Evolutionary conservation across 2,113 vertebrate genomes (phyloP), one percentile per base, ranked within the genome.

Genomic region (Psittacula cyanocephala): DNA sequence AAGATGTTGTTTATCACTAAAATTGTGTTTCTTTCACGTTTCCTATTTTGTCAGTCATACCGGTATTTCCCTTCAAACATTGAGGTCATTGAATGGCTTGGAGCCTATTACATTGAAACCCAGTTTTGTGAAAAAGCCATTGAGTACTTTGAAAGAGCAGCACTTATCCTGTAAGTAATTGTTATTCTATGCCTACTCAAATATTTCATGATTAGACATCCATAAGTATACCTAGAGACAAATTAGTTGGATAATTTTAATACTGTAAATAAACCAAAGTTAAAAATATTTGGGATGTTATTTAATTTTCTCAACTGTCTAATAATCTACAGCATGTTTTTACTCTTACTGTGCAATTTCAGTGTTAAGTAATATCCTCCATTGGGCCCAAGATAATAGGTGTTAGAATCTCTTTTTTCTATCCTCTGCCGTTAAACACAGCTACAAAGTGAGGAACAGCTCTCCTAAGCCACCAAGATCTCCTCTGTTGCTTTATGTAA

Each of bases 51-150:
- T 89, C 96, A 99, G 99, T 99, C 99, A 0, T 99, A 98, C 83
- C 98, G 99, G 94, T 99, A 99, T 97, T 99, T 99, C 88, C 99
- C 99, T 29, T 99, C 98, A 83, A 99, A 99, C 97, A 99, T 99
- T 62, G 98, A 98, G 55, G 99, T 99, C 92, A 99, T 99, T 53
- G 99, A 99, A 92, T 99, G 99, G 99, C 98, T 99, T 37, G 99
- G 99, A 78, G 99, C 98, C 4, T 99, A 99, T 94, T 99, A 99
- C 97, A 98, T 99, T 82, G 99, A 99, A 93, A 99, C 98, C 5
- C 99, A 99, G 96, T 99, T 99, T 98, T 99, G 98, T 98, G 99
- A 99, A 97, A 99, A 99, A 97, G 99, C 99, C 91, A 99, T 99
- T 97, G 99, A 99, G 94, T 99, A 99, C 97, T 99, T 99, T 97